A percentile compares a stretch with the other conserved stretches of the same genome.
These are phyloP conservation scores for human (Homo sapiens) DNA, from an alignment of 2,113 vertebrate species.

Conservation along the genomic window DNA sequence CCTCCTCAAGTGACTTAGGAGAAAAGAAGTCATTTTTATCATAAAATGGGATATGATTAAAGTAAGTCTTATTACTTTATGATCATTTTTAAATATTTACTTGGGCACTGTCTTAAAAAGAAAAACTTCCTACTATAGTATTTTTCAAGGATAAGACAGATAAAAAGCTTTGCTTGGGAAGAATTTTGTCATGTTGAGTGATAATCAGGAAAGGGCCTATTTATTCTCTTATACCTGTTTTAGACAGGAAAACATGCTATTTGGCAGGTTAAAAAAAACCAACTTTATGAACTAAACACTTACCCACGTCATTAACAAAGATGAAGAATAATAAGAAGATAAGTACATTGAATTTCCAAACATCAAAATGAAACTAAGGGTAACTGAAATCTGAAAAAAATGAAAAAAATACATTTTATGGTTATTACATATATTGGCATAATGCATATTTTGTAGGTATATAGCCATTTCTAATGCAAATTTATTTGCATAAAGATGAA, in stretches of 20 bases:
- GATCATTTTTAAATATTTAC: not conserved
- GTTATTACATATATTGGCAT: not conserved
- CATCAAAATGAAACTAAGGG: constrained; percentile 94
- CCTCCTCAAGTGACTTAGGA: not conserved
- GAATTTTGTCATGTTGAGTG: not conserved
- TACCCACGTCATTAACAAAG: constrained; percentile 94
- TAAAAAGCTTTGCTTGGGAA: not conserved
- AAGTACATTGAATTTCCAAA: constrained; percentile 97
- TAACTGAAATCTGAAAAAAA: constrained; percentile 89
- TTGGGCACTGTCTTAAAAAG: not conserved
- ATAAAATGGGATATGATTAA: not conserved
- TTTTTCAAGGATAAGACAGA: not conserved
- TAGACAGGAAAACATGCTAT: not conserved
- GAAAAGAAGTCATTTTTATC: not conserved
- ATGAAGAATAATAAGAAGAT: constrained; percentile 97
- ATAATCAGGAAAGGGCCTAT: not conserved
- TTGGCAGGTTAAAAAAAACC: not conserved
- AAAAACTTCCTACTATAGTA: not conserved
- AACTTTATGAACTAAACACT: constrained; percentile 76
- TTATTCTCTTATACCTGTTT: not conserved
- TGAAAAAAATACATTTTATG: not conserved
- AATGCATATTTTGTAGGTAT: not conserved
- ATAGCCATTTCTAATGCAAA: constrained; percentile 8
- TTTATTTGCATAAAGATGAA: not conserved
- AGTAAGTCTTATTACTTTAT: not conserved